Base-by-base conservation (phyloP, 2,113 vertebrate genomes). In the Myotis davidii region DNA sequence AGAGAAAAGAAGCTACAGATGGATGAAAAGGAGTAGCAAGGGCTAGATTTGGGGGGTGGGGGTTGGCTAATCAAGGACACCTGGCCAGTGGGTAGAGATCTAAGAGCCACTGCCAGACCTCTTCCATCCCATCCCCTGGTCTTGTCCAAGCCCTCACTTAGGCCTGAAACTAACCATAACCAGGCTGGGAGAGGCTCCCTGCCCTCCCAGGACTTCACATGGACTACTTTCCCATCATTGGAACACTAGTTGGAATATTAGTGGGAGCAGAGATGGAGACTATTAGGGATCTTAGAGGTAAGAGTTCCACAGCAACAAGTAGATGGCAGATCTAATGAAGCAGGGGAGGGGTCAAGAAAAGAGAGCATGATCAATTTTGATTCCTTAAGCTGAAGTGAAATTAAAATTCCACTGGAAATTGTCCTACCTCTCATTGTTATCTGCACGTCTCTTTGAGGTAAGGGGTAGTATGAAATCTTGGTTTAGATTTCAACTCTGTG, bases 331-430 rank as follows among this genome's bases (percentile, higher is more conserved):
- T 4, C 1, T 14, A 21, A 10, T 6, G 69, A 21, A n/a, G 5
- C 2, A 25, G 29, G 34, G 11, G 8, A 2, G 6, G 3, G 3
- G 1, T 6, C 39, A 0, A 39, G 12, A 29, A 70, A 29, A 64
- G 9, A 50, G 14, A 13, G 2, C 0, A 3, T 8, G 9, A 34
- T 11, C 0, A 5, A 29, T 27, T 39, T 14, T n/a, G 32, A 59
- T 42, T 89, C 65, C 88, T 70, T 29, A 48, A 21, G 4, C 11
- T 50, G 37, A 54, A 23, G 3, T 4, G 27, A 52, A 65, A 48
- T 77, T 59, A 37, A 83, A 67, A n/a, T 69, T 67, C 45, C 65
- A 39, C 18, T 67, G 13, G 42, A 65, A 76, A 76, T 5, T 13
- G 6, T 8, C 56, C 4, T 29, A n/a, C 14, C 4, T 48, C 52